Conservation (phyloP, 2,797 vertebrate genomes). For the Gambelia wislizenii region DNA sequence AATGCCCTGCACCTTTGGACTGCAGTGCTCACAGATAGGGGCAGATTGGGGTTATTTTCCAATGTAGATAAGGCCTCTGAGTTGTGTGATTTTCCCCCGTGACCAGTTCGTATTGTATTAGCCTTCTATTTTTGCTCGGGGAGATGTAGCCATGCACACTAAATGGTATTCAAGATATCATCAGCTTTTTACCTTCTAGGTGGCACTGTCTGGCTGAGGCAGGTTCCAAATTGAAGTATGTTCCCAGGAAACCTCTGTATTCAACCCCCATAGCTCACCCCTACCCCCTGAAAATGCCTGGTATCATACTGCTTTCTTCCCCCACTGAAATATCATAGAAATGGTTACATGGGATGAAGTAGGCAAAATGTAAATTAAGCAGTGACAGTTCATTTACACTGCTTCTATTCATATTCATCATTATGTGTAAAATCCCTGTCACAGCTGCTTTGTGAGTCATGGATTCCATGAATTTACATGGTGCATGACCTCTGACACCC, state of each 20-base stretch:
- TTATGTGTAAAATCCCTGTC: constrained; percentile 53
- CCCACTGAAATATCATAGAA: constrained; percentile 24
- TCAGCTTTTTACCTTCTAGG: background rate
- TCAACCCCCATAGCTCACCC: background rate
- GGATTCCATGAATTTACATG: constrained; percentile 49
- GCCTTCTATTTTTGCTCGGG: background rate
- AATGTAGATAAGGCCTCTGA: too few species aligned
- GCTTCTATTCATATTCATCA: constrained; percentile 57
- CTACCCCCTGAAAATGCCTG: constrained; percentile 12
- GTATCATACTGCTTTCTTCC: background rate
- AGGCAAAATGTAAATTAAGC: constrained; percentile 44
- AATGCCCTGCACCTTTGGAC: too few species aligned
- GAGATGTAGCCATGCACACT: background rate
- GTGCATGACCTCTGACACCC: constrained; percentile 61
- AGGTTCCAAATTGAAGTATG: constrained; percentile 16
- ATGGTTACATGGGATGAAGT: constrained; percentile 24
- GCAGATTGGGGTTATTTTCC: too few species aligned
- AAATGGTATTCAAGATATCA: background rate
- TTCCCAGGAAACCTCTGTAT: constrained; percentile 18
- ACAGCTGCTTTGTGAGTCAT: constrained; percentile 59
- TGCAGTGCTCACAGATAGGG: too few species aligned
- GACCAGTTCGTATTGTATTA: background rate
- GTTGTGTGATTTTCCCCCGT: background rate
- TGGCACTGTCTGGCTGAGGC: background rate
- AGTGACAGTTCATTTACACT: constrained; percentile 37